phyloP scores from a whole-genome alignment of 2,113 vertebrate species.

The Malaclemys terrapin region DNA sequence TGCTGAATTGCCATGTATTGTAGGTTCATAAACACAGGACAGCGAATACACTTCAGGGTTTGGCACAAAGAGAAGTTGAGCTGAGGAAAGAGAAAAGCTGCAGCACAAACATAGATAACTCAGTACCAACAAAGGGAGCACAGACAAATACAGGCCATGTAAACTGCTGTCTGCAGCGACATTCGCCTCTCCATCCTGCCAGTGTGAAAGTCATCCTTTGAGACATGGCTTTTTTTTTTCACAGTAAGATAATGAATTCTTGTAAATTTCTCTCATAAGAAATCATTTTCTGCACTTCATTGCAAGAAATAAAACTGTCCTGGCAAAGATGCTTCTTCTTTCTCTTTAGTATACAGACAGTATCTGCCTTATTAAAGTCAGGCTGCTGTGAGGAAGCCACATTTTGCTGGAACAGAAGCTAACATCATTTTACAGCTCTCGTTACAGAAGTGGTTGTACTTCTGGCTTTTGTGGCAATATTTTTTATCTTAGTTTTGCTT shows the following conservation, averaged over 20 bases:
- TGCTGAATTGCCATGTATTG: neutral
- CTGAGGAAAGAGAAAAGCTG: neutral
- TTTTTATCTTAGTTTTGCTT: neutral
- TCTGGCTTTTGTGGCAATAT: fast-evolving
- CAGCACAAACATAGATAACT: fast-evolving
- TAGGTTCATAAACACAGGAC: slow-evolving; percentile 21
- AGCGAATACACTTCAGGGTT: neutral
- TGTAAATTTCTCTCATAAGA: fast-evolving
- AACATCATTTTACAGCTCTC: neutral
- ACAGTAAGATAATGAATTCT: neutral
- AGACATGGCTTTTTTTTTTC: neutral
- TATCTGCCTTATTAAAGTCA: neutral
- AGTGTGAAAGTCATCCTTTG: neutral
- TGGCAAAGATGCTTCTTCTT: neutral
- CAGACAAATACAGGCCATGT: fast-evolving
- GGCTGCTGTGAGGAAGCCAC: neutral
- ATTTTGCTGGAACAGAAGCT: neutral
- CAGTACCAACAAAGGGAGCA: neutral
- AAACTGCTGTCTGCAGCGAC: neutral
- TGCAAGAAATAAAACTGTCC: fast-evolving
- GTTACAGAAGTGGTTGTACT: fast-evolving
- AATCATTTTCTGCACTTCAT: fast-evolving
- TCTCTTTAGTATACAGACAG: fast-evolving
- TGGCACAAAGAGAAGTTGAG: neutral
- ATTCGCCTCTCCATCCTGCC: neutral